Base-by-base conservation (phyloP, 2,888 invertebrate species). In the Nezara viridula region DNA sequence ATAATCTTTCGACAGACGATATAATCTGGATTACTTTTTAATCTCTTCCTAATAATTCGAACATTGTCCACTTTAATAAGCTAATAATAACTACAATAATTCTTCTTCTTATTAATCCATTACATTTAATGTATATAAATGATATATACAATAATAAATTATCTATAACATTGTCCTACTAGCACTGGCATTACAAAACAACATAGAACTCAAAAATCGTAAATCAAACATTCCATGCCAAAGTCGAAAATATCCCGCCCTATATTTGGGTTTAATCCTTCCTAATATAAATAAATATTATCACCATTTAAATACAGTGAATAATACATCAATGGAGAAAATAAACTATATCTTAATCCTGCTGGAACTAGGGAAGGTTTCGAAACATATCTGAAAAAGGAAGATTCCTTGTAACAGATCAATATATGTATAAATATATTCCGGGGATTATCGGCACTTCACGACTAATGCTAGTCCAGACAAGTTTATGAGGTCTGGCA, bases 281-380 rank as follows among this genome's bases (percentile, higher is more conserved):
- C 81, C 5, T 81, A 81, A 44, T n/a, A 81, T 44, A 40, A 81
- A 81, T 81, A 81, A 81, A n/a, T 44, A 81, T 40, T 77, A 40
- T 32, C 44, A 81, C 12, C 24, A 81, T 44, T 81, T 81, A 44
- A 81, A 81, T 44, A 81, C n/a, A 44, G 44, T 44, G 81, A 47
- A 81, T 81, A 47, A 37, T 73, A 73, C 66, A 37, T 32, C 37
- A 37, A 73, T 37, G 27, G 37, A 21, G 32, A 0, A 7, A 24
- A 44, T 81, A 44, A 81, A 44, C 44, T 47, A 81, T 44, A n/a
- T n/a, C n/a, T 12, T 81, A 81, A 81, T 81, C 81, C 44, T n/a
- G n/a, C 44, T 10, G 81, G 81, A 81, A 24, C 44, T 44, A 44
- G 44, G 44, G 12, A 12, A 81, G 32, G 37, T 73, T 73, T 73